A percentile compares a stretch with the other conserved stretches of the same genome.
Evolutionary conservation across 2,888 invertebrate species (phyloP).

Genomic region (Pyrocoelia pectoralis): DNA sequence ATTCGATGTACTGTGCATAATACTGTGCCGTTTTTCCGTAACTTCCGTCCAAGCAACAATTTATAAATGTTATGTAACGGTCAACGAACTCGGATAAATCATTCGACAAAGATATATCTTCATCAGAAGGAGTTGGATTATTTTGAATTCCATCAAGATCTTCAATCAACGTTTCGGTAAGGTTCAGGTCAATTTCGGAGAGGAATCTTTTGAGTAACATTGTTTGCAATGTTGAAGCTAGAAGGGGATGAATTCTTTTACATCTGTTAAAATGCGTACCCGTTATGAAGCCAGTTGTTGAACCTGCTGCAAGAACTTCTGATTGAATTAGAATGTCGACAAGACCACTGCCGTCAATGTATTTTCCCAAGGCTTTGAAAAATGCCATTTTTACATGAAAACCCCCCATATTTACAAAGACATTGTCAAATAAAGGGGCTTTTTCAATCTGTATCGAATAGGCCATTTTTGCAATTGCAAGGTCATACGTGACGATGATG

Average conservation of each 20-base stretch:
- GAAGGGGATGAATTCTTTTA: constrained; percentile 43
- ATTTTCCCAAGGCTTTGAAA: constrained; percentile 49
- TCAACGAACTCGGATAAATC: not conserved
- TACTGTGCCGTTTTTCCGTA: constrained; percentile 7
- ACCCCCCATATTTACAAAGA: constrained; percentile 52
- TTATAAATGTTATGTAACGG: not conserved
- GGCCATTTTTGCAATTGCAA: constrained; percentile 45
- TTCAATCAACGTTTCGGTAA: not conserved
- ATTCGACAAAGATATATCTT: not conserved
- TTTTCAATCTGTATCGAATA: constrained; percentile 43
- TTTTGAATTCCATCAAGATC: not conserved
- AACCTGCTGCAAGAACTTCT: constrained; percentile 45
- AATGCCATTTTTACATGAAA: constrained; percentile 51
- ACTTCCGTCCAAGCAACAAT: not conserved
- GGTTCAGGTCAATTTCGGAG: not conserved
- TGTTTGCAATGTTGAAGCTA: constrained; percentile 38
- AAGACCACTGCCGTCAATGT: constrained; percentile 45
- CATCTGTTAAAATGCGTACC: constrained; percentile 50
- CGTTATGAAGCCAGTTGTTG: constrained; percentile 42
- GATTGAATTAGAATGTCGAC: constrained; percentile 41
- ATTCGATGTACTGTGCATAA: not conserved
- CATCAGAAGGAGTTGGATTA: not conserved
- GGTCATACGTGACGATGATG: constrained; percentile 43
- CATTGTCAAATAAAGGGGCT: constrained; percentile 37
- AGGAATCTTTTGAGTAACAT: constrained; percentile 35